phyloP scores from a whole-genome alignment of 2,797 vertebrate genomes.

The Sphenodon punctatus region DNA sequence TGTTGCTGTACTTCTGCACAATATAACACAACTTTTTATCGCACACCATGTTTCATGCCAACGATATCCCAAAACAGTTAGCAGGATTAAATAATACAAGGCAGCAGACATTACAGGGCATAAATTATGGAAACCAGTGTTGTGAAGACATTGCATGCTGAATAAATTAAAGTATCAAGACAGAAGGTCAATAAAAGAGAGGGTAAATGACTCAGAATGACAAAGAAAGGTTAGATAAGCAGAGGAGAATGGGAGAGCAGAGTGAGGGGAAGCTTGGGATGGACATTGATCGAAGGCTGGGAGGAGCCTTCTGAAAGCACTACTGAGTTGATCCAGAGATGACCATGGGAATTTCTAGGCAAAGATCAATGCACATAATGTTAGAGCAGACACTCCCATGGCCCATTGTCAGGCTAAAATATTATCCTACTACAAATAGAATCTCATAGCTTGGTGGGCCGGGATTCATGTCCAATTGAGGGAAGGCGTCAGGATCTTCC shows the following conservation, averaged over 20 bases:
- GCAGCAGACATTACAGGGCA: not conserved
- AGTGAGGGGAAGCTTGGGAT: conserved; percentile 38
- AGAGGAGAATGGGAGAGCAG: conserved; percentile 2
- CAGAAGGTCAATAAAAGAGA: conserved; percentile 13
- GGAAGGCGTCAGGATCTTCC: too few species aligned
- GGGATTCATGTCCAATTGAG: too few species aligned
- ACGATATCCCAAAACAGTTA: conserved; percentile 32
- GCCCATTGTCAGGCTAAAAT: too few species aligned
- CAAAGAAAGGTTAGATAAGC: too few species aligned
- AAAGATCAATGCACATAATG: too few species aligned
- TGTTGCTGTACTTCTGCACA: conserved; percentile 17
- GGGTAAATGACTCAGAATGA: conserved; percentile 3
- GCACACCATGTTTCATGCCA: conserved; percentile 33
- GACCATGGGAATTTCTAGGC: too few species aligned
- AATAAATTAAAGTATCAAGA: conserved; percentile 49
- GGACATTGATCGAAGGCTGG: conserved; percentile 38
- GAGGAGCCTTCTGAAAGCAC: too few species aligned
- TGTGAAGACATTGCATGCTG: conserved; percentile 30
- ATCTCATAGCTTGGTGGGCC: too few species aligned
- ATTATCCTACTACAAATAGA: too few species aligned
- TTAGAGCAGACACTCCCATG: too few species aligned
- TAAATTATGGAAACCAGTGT: not conserved
- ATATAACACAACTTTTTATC: conserved; percentile 36
- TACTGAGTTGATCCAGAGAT: too few species aligned
- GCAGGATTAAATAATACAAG: conserved; percentile 24